Percentiles rank a stretch among this genome's conserved stretches.
Conservation (phyloP, 2,888 invertebrate species). For the Orthonychiurus folsomi region DNA sequence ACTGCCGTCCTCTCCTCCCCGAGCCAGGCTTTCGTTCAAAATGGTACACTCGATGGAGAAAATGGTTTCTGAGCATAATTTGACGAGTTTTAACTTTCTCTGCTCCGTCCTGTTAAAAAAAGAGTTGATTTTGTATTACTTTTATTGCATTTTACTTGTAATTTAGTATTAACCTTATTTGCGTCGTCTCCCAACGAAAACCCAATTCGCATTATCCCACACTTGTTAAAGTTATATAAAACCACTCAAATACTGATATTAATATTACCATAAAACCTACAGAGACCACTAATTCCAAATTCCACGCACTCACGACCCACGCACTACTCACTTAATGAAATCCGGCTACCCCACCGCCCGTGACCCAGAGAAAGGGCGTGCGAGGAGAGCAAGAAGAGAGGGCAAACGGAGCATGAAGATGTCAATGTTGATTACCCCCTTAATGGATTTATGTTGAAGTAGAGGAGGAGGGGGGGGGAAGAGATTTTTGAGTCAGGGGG, state of each 20-base stretch:
- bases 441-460: slow-evolving; percentile 29
- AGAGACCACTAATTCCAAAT: too few species aligned
- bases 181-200: too few species aligned
- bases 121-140: background rate
- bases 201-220: too few species aligned
- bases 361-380: background rate
- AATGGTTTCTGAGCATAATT: slow-evolving; percentile 24
- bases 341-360: too few species aligned
- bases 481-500: slow-evolving; percentile 33
- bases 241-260: too few species aligned
- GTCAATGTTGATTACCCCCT: slow-evolving; percentile 32
- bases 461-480: too few species aligned
- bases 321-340: too few species aligned
- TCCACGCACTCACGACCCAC: too few species aligned
- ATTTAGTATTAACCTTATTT: too few species aligned
- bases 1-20: slow-evolving; percentile 19
- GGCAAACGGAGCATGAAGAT: slow-evolving; percentile 25
- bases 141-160: too few species aligned
- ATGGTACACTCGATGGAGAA: slow-evolving; percentile 37
- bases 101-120: slow-evolving; percentile 30
- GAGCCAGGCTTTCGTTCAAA: slow-evolving; percentile 29
- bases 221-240: too few species aligned
- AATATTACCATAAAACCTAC: too few species aligned
- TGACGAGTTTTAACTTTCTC: slow-evolving; percentile 16
- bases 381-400: background rate